Conservation (phyloP, 1,140 invertebrate species). For the Druon quercuslanigerum region DNA sequence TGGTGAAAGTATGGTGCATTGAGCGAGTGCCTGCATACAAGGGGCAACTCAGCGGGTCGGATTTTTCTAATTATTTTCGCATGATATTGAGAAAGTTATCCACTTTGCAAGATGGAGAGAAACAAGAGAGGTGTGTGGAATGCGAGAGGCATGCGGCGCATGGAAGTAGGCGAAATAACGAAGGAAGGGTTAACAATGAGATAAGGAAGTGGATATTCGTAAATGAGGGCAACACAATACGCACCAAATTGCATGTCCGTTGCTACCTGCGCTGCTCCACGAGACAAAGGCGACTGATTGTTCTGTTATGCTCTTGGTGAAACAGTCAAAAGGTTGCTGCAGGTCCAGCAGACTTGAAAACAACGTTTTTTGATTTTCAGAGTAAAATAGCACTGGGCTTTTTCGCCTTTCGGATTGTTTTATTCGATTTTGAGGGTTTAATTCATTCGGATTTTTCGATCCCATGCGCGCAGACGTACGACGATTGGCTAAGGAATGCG, state of each 20-base stretch:
- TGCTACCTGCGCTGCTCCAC: no score
- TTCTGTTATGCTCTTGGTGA: neutral
- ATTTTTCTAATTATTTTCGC: conserved; percentile 1
- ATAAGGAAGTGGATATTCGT: neutral
- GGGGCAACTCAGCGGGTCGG: neutral
- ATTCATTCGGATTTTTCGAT: no score
- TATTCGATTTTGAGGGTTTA: no score
- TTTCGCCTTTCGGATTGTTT: no score
- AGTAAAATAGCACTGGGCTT: no score
- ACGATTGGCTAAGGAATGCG: no score
- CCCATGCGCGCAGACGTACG: no score
- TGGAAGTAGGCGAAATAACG: neutral
- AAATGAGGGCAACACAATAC: neutral
- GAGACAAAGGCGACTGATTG: neutral
- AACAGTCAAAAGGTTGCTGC: neutral
- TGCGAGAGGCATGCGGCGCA: neutral
- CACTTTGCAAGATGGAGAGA: neutral
- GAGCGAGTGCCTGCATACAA: no score
- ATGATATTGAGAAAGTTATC: neutral
- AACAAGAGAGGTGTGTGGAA: neutral
- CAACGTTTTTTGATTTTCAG: no score
- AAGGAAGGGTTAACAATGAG: neutral
- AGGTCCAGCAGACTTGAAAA: no score
- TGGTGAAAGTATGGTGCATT: conserved; percentile 34
- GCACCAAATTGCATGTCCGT: neutral